Percentiles rank a stretch among this genome's conserved stretches.
phyloP scores from a whole-genome alignment of 2,113 vertebrate genomes.

The Alligator sinensis region DNA sequence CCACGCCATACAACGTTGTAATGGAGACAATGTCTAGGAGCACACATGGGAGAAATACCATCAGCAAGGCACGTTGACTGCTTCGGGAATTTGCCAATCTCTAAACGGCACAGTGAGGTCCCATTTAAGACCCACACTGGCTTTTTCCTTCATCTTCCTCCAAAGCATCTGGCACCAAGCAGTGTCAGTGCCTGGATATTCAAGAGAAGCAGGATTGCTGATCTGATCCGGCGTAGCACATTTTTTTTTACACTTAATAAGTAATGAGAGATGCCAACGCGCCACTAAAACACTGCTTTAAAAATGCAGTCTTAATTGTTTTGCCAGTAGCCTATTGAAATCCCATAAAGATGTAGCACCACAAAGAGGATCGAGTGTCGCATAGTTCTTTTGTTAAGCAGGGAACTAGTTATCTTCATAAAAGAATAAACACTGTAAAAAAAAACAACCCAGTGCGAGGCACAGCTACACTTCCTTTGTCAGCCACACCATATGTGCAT shows the following conservation, averaged over 20 bases:
- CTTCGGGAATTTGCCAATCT: neutral
- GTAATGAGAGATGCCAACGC: neutral
- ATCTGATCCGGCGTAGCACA: neutral
- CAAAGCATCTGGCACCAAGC: neutral
- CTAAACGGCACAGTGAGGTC: neutral
- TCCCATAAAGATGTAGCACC: neutral
- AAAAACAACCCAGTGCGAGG: neutral
- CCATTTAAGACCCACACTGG: fast-evolving
- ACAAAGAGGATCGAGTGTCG: neutral
- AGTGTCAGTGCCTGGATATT: neutral
- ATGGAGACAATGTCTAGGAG: neutral
- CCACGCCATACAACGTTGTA: neutral
- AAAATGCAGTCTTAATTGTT: slow-evolving; percentile 9
- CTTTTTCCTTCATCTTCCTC: neutral
- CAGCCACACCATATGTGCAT: neutral
- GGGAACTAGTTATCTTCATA: neutral
- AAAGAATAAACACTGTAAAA: neutral
- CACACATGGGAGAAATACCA: neutral
- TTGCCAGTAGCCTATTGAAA: neutral
- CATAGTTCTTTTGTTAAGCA: neutral
- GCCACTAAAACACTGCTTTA: neutral
- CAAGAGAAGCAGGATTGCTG: neutral
- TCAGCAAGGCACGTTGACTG: fast-evolving
- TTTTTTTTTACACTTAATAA: neutral
- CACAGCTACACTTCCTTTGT: neutral